phyloP scores from a whole-genome alignment of 2,113 vertebrate genomes.

The Salvator merianae region DNA sequence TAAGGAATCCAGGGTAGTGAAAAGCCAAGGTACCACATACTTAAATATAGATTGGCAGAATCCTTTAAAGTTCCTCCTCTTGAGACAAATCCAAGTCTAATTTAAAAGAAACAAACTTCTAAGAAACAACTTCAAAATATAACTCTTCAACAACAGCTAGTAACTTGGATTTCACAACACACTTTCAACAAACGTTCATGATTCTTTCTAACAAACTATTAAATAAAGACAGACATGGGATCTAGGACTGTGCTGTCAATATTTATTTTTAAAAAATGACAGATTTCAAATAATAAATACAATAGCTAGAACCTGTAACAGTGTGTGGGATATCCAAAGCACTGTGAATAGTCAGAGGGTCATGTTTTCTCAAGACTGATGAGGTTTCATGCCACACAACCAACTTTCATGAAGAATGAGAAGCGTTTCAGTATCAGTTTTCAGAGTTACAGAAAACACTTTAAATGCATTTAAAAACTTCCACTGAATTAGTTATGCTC shows the following conservation, averaged over 20 bases:
- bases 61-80: constrained; percentile 7
- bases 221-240: neutral
- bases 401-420: neutral
- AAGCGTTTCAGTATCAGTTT: neutral
- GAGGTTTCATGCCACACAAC: neutral
- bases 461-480: neutral
- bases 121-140: neutral
- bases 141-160: neutral
- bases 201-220: no score
- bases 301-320: neutral
- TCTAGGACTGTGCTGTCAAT: neutral
- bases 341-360: neutral
- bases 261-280: neutral
- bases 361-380: neutral
- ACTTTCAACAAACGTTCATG: neutral
- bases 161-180: neutral
- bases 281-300: constrained; percentile 1
- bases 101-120: constrained; percentile 28
- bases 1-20: neutral
- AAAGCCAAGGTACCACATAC: neutral
- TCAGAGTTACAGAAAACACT: neutral
- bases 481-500: neutral
- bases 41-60: constrained; percentile 32
- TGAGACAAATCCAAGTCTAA: constrained; percentile 33
- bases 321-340: neutral